Percentiles rank a stretch among this genome's conserved stretches.
These are phyloP conservation scores for Clarias magur DNA, from an alignment of 2,113 vertebrate genomes.

Conservation along the genomic window DNA sequence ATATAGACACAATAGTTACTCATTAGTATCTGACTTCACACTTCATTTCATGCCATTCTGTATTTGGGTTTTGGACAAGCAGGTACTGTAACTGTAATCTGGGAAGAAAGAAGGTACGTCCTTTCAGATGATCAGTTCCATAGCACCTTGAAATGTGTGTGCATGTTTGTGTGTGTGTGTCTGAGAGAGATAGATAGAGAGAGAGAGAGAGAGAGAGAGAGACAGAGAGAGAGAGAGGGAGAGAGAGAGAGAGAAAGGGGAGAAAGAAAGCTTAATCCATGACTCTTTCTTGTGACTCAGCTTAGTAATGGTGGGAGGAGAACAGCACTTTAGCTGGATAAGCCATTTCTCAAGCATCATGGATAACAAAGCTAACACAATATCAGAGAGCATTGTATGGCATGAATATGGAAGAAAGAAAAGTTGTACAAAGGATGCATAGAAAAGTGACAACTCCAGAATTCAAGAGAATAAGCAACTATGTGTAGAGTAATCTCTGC, in stretches of 20 bases:
- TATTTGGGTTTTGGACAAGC: slow-evolving; percentile 1
- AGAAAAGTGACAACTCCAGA: slow-evolving; percentile 2
- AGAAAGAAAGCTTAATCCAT: slow-evolving; percentile 13
- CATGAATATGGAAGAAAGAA: background rate
- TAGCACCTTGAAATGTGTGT: background rate
- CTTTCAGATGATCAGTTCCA: background rate
- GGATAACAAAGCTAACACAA: slow-evolving; percentile 3
- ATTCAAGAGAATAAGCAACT: background rate
- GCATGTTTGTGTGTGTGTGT: background rate
- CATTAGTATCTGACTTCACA: background rate
- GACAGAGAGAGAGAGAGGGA: background rate
- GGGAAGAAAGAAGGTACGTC: background rate
- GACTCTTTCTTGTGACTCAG: slow-evolving; percentile 25
- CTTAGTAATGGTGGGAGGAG: slow-evolving; percentile 13
- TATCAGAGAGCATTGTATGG: background rate
- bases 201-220: background rate
- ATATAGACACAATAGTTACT: background rate
- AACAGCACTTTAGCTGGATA: slow-evolving; percentile 20
- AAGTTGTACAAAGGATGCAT: background rate
- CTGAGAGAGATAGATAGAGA: background rate
- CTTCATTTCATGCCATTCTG: background rate
- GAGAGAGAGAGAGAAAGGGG: background rate
- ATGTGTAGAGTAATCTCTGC: background rate
- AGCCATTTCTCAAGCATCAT: slow-evolving; percentile 11
- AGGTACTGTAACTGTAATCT: background rate